A percentile compares a stretch with the other conserved stretches of the same genome.
Evolutionary conservation across 2,888 invertebrate genomes (phyloP).

Genomic region (Apantesis nais): DNA sequence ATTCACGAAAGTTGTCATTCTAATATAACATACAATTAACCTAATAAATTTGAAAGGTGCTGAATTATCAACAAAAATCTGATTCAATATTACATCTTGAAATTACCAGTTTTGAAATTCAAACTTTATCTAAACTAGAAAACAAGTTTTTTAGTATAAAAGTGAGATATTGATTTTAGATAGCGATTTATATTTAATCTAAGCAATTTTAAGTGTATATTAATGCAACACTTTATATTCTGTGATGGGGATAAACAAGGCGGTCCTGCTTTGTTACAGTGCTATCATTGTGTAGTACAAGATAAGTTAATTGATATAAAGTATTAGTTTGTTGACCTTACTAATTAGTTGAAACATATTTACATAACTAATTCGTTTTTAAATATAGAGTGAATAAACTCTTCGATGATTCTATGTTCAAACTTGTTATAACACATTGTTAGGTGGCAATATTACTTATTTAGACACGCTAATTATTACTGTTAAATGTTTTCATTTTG

Average conservation of each 20-base stretch:
- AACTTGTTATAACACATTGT: neutral
- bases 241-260: constrained; percentile 26
- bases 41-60: neutral
- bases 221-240: constrained; percentile 41
- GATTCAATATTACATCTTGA: neutral
- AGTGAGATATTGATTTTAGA: constrained; percentile 36
- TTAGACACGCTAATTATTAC: neutral
- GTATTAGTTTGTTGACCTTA: constrained; percentile 4
- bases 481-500: neutral
- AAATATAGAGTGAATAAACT: neutral
- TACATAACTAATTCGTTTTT: neutral
- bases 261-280: constrained; percentile 12
- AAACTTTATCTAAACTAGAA: constrained; percentile 30
- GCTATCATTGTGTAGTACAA: constrained; percentile 24
- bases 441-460: neutral
- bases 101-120: constrained; percentile 4
- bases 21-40: neutral
- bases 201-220: constrained; percentile 40
- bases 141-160: constrained; percentile 32
- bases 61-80: neutral
- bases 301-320: constrained; percentile 16
- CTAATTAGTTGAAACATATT: constrained; percentile 4
- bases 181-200: constrained; percentile 29
- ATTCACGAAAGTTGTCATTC: neutral
- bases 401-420: neutral